Base-by-base conservation (phyloP, 2,797 vertebrate species). In the Poeciliopsis turneri region DNA sequence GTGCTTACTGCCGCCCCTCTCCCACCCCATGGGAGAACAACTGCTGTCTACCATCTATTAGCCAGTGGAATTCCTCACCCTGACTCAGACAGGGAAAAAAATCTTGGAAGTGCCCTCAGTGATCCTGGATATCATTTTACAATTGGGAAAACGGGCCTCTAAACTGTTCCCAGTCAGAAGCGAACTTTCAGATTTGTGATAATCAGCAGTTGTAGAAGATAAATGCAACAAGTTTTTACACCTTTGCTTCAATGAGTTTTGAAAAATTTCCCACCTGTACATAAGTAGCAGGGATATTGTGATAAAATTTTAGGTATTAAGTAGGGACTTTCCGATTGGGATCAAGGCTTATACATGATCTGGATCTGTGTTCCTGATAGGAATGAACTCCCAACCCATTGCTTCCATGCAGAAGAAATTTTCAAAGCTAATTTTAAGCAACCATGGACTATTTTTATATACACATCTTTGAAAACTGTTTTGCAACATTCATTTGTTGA, bases 61-160 rank as follows among this genome's bases (percentile, higher is more conserved):
- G 88, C 91, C 85, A 75, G 80, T 47, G 84, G 85, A 92, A 93
- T 94, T 93, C 92, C 89, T 92, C 80, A 81, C 87, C 80, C 90
- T 74, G 86, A 85, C 84, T 82, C 59, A 53, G 78, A 81, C 79
- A 84, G 76, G 55, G 68, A 76, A 76, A 85, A 88, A 68, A 82
- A 79, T 45, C 64, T 51, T 88, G 89, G 89, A 92, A 85, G 90
- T 92, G 92, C 93, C 92, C 90, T 93, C 87, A 93, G 83, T 88
- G 88, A 90, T 91, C 87, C 86, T 75, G 72, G 82, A 88, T 90
- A 95, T 96, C 91, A 76, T 88, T 94, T 95, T 95, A 94, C 94
- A 93, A 45, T 70, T 80, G 82, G 90, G 82, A 76, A 45, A 89
- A 93, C 90, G 75, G 94, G 87, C 89, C 88, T 92, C 88, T 83